Percentiles rank a stretch among this genome's conserved stretches.
These are phyloP conservation scores for Troglohyphantes excavatus DNA, from an alignment of 2,888 invertebrate genomes.

Conservation along the genomic window DNA sequence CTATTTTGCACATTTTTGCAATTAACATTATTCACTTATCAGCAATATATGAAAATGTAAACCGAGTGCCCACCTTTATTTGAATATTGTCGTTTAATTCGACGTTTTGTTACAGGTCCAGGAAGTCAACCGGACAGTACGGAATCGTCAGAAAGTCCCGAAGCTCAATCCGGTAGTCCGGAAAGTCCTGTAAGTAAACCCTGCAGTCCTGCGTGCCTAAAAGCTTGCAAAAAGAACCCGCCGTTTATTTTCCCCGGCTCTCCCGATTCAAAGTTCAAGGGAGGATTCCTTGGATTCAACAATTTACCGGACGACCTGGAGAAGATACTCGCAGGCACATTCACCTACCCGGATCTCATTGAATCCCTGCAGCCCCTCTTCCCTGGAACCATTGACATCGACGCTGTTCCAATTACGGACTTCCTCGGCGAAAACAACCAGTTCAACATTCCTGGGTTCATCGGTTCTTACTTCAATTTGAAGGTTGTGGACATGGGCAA, in stretches of 20 bases:
- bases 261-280: slow-evolving; percentile 1
- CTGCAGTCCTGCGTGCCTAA: background rate
- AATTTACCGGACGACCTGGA: background rate
- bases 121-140: background rate
- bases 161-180: too few species aligned
- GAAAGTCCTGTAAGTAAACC: background rate
- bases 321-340: background rate
- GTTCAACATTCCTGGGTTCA: slow-evolving; percentile 28
- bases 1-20: too few species aligned
- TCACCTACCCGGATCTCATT: slow-evolving; percentile 24
- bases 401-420: slow-evolving; percentile 6
- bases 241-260: slow-evolving; percentile 28
- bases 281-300: slow-evolving; percentile 15
- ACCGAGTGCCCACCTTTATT: too few species aligned
- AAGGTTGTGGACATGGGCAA: background rate
- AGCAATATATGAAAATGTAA: too few species aligned
- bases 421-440: background rate
- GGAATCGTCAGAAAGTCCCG: background rate
- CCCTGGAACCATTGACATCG: slow-evolving; percentile 20
- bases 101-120: background rate
- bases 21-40: too few species aligned
- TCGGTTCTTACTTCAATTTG: slow-evolving; percentile 14
- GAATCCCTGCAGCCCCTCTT: slow-evolving; percentile 10
- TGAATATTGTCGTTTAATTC: too few species aligned
- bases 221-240: background rate